Conservation (phyloP, 2,797 vertebrate genomes). For the Lithobates pipiens region DNA sequence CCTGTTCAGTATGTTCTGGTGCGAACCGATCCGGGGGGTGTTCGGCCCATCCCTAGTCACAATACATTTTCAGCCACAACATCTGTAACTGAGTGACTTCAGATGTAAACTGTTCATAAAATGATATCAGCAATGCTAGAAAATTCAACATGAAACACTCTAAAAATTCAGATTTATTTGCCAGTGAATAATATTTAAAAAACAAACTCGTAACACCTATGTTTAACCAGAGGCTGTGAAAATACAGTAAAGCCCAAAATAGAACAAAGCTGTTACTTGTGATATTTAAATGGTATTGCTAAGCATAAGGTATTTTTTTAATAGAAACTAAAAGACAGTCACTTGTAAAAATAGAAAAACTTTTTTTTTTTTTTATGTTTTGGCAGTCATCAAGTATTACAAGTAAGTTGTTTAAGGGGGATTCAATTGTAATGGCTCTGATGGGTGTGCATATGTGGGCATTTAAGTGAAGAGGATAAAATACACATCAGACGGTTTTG, state of each 20-base stretch:
- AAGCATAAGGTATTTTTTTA: slow-evolving; percentile 5
- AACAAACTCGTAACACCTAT: slow-evolving; percentile 13
- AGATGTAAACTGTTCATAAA: background rate
- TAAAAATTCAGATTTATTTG: background rate
- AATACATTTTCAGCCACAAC: background rate
- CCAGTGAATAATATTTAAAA: slow-evolving; percentile 5
- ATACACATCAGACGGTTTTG: no score
- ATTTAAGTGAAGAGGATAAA: no score
- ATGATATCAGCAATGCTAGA: background rate
- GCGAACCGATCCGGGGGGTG: no score
- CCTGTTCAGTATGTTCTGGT: no score
- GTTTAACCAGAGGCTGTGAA: background rate
- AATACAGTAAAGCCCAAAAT: slow-evolving; percentile 16
- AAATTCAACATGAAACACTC: background rate
- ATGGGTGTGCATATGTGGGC: no score
- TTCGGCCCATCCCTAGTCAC: no score
- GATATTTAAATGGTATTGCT: slow-evolving; percentile 23
- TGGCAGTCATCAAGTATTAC: background rate
- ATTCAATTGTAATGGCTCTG: no score
- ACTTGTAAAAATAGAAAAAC: slow-evolving; percentile 4
- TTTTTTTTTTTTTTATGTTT: slow-evolving; percentile 1
- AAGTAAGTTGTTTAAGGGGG: background rate
- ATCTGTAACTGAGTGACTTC: background rate
- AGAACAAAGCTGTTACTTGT: slow-evolving; percentile 36
- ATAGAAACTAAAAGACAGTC: background rate